Conservation (phyloP, 2,113 vertebrate genomes). For the Lampris incognitus region DNA sequence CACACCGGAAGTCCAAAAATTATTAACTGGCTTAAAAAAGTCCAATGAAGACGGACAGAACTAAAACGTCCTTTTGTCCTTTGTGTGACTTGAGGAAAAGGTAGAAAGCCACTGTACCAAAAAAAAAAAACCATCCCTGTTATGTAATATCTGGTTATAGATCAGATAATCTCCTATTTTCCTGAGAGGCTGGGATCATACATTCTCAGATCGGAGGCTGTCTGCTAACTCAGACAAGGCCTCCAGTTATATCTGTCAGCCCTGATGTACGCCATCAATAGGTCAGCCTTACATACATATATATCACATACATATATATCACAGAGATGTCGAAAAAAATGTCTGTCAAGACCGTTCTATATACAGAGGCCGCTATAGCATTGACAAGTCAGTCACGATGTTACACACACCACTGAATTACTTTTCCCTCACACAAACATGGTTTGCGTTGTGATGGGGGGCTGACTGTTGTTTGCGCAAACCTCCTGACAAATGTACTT, state of each 20-base stretch:
- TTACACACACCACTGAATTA: not conserved
- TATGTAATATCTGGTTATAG: constrained; percentile 18
- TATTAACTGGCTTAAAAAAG: not conserved
- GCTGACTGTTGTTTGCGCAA: constrained; percentile 4
- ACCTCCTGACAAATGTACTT: constrained; percentile 48
- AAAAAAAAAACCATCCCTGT: not conserved
- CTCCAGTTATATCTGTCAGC: constrained; percentile 48
- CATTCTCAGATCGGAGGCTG: constrained; percentile 52
- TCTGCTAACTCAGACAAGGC: constrained; percentile 14
- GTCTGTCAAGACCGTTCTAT: constrained; percentile 21
- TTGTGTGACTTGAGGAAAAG: not conserved
- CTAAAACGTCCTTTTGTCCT: not conserved
- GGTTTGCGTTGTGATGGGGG: not conserved
- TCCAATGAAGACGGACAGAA: too few species aligned
- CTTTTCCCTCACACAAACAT: constrained; percentile 2
- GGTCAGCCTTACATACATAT: constrained; percentile 31
- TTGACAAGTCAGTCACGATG: constrained; percentile 17
- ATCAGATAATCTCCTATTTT: constrained; percentile 30
- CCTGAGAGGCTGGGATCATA: constrained; percentile 25
- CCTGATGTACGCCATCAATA: constrained; percentile 61
- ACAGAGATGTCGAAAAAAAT: constrained; percentile 18
- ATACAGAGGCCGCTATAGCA: constrained; percentile 16
- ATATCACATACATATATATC: constrained; percentile 26
- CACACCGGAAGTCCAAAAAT: too few species aligned
- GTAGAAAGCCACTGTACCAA: not conserved